Evolutionary conservation across 2,797 vertebrate genomes (phyloP).

Genomic region (Parauchenoglanis punctatus): DNA sequence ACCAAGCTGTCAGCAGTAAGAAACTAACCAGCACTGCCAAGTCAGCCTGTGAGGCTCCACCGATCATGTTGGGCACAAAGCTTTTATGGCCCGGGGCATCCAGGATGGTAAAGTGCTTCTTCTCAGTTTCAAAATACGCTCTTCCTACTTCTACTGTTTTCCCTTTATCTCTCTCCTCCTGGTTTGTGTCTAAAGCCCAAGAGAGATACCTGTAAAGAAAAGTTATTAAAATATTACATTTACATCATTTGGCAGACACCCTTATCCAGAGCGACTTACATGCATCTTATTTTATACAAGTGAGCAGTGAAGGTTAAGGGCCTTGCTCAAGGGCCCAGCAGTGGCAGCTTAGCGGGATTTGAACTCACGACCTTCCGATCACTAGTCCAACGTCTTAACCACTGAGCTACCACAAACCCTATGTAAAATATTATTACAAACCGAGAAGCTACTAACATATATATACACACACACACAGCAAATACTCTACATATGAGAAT

Average conservation of each 20-base stretch:
- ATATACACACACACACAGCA: no score
- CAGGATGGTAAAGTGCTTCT: constrained; percentile 98
- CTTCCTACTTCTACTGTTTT: constrained; percentile 98
- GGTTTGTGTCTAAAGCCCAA: constrained; percentile 98
- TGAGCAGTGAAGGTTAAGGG: no score
- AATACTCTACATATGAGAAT: background rate
- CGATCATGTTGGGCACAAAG: constrained; percentile 99
- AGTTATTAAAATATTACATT: no score
- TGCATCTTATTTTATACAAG: no score
- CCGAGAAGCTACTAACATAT: no score
- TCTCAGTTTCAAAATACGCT: constrained; percentile 98
- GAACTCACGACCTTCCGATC: no score
- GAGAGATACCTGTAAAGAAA: constrained; percentile 89
- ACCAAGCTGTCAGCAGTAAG: background rate
- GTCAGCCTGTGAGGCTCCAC: constrained; percentile 96
- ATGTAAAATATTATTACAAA: background rate
- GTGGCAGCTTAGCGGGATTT: no score
- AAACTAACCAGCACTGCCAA: constrained; percentile 90
- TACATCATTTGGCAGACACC: no score
- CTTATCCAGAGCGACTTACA: no score
- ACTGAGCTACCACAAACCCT: no score
- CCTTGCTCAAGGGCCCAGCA: no score
- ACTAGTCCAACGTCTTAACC: no score
- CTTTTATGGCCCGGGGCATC: constrained; percentile 99
- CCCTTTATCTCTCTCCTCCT: constrained; percentile 98